Conservation (phyloP, 2,113 vertebrate species). For the Megaptera novaeangliae region DNA sequence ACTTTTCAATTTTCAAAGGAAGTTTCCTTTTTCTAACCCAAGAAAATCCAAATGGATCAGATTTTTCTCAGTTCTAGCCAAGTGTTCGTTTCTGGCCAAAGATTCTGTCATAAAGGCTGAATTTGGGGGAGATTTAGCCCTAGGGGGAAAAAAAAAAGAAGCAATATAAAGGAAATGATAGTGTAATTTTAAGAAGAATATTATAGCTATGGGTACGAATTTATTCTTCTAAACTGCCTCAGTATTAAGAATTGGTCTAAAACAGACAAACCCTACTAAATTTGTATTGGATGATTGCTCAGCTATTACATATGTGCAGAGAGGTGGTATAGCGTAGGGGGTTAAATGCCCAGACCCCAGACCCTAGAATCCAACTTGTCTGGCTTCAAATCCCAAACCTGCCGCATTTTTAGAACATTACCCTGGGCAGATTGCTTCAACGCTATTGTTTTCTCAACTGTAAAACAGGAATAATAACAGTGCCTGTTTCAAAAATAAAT, state of each 20-base stretch:
- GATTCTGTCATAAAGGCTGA: conserved; percentile 8
- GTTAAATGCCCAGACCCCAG: neutral
- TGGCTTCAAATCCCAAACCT: neutral
- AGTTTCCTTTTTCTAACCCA: conserved; percentile 5
- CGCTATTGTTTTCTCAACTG: neutral
- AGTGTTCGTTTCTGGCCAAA: conserved; percentile 4
- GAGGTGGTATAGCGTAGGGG: neutral
- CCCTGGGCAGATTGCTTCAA: neutral
- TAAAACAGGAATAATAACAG: neutral
- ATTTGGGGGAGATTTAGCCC: neutral
- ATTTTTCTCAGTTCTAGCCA: neutral
- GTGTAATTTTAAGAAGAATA: conserved; percentile 46
- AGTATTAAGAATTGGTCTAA: conserved; percentile 42
- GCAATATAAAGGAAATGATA: conserved; percentile 39
- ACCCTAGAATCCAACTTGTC: neutral
- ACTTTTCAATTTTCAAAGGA: neutral
- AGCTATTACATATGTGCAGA: neutral
- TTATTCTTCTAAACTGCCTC: conserved; percentile 41
- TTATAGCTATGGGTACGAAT: conserved; percentile 48
- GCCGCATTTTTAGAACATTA: neutral
- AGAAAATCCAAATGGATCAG: neutral
- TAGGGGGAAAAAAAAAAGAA: neutral
- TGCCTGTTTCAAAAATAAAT: neutral
- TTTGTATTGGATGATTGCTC: neutral
- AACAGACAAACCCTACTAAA: conserved; percentile 19